Base-by-base conservation (phyloP, 2,113 vertebrate species). In the Zingel zingel region DNA sequence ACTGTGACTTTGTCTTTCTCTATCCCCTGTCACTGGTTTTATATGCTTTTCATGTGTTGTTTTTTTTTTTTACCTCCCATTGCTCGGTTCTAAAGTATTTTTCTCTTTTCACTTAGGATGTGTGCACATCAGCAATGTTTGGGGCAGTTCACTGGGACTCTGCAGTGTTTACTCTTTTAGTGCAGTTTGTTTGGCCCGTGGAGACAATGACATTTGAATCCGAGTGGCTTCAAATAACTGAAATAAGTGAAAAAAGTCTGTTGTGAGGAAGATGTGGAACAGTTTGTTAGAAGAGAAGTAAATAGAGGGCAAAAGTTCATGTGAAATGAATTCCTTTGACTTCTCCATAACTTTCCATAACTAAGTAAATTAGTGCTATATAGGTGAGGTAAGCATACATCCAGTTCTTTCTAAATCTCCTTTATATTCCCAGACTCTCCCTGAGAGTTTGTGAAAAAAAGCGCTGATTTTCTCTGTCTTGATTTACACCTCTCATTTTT, bases 401-500 rank as follows among this genome's bases (percentile, higher is more conserved):
- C 48, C 19, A 18, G 4, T 8, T 1, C 30, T 84, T 74, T 86
- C 64, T 66, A 64, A 79, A 63, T 64, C 62, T 61, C 30, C n/a
- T 82, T 70, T 64, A 57, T 70, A 71, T 83, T 63, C 58, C 27
- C 3, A 0, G 2, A 30, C 58, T 64, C 65, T 73, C 80, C 58
- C 9, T 9, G 69, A 82, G 81, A 30, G 39, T 86, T 73, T 62
- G 21, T 56, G 23, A 83, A 76, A 84, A 76, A 84, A 76, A 81
- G 64, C 54, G 36, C 61, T 19, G 30, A 58, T 79, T 84, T 80
- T 84, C 81, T 75, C 58, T n/a, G 45, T 83, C 86, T 85, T 85
- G 81, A 89, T 90, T 87, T 89, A 85, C 82, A 86, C 86, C 68
- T 86, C 84, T 83, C 78, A 87, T 82, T 83, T 83, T 88, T 85